These are phyloP conservation scores for Protonemura montana DNA, from an alignment of 2,888 invertebrate genomes.

Conservation along the genomic window DNA sequence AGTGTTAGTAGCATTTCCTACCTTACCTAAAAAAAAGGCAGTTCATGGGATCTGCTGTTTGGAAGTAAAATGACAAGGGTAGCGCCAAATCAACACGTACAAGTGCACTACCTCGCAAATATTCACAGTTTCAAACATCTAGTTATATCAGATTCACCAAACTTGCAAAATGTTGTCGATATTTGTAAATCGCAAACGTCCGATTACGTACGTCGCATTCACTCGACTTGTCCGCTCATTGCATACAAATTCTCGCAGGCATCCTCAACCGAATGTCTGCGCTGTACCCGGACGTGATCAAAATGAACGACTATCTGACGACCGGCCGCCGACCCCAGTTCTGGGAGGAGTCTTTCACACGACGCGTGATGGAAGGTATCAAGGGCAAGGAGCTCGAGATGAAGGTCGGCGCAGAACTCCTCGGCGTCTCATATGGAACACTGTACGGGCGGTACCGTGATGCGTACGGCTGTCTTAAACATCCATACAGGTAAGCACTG, in stretches of 20 bases:
- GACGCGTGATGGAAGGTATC: conserved; percentile 87
- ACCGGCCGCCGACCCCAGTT: conserved; percentile 88
- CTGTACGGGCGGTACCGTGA: conserved; percentile 89
- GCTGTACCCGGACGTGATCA: conserved; percentile 74
- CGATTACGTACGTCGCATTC: no score
- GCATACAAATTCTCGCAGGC: conserved; percentile 21
- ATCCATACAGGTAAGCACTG: conserved; percentile 76
- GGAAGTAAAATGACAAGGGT: no score
- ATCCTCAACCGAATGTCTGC: conserved; percentile 46
- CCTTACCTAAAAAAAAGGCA: no score
- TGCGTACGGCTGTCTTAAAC: conserved; percentile 86
- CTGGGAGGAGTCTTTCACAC: conserved; percentile 91
- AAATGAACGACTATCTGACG: conserved; percentile 85
- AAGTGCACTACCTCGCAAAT: no score
- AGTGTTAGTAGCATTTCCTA: no score
- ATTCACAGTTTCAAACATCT: no score
- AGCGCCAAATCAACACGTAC: no score
- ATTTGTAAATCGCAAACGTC: no score
- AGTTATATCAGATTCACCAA: no score
- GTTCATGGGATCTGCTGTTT: no score
- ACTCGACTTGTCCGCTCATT: no score
- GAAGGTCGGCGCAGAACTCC: conserved; percentile 89
- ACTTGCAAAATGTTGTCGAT: no score
- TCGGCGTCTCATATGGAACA: conserved; percentile 91
- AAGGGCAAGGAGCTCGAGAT: conserved; percentile 90